These are phyloP conservation scores for Arctia plantaginis DNA, from an alignment of 2,888 invertebrate genomes.

Conservation along the genomic window DNA sequence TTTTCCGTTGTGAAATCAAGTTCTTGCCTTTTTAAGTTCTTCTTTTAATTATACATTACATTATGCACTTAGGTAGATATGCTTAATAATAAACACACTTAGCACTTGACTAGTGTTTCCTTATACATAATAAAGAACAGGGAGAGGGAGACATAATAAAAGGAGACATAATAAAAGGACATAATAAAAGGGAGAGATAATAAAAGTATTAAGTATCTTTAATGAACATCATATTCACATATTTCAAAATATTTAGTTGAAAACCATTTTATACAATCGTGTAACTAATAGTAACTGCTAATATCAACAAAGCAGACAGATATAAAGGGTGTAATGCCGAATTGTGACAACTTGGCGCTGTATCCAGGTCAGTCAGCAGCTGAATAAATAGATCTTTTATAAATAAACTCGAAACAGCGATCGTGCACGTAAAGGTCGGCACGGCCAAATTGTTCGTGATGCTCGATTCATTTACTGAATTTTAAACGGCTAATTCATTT, in stretches of 20 bases:
- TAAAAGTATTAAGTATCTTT: not conserved
- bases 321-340: slow-evolving; percentile 34
- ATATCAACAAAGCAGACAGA: slow-evolving; percentile 26
- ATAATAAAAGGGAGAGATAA: not conserved
- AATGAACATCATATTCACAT: not conserved
- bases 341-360: slow-evolving; percentile 70
- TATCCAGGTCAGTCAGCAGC: slow-evolving; percentile 80
- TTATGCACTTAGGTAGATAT: too few relatives aligned
- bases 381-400: slow-evolving; percentile 83
- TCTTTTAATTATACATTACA: too few relatives aligned
- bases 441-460: slow-evolving; percentile 67
- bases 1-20: too few relatives aligned
- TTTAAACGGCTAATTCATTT: not conserved
- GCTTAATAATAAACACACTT: too few relatives aligned
- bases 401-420: slow-evolving; percentile 73
- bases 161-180: too few relatives aligned
- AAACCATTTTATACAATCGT: not conserved
- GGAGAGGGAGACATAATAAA: too few relatives aligned
- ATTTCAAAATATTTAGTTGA: slow-evolving; percentile 1
- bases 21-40: too few relatives aligned
- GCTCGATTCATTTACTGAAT: slow-evolving; percentile 28
- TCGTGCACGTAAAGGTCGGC: slow-evolving; percentile 57
- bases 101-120: too few relatives aligned
- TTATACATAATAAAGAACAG: too few relatives aligned
- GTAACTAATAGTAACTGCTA: slow-evolving; percentile 13